Evolutionary conservation across 2,113 vertebrate species (phyloP).

Genomic region (Sander lucioperca): DNA sequence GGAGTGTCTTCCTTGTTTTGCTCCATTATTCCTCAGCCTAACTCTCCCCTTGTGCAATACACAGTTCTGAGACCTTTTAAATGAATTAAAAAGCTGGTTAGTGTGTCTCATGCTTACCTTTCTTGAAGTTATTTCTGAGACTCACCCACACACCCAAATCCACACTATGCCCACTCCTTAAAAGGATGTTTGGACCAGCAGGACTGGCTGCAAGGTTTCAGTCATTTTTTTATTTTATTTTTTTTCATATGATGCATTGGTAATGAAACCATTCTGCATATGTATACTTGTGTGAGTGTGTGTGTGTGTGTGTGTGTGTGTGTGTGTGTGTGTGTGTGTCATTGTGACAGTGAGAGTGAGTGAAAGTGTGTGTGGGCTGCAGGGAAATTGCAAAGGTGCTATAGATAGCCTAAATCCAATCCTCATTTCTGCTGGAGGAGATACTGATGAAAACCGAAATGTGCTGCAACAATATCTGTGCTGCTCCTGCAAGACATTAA

Average conservation of each 20-base stretch:
- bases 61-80: slow-evolving; percentile 67
- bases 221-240: slow-evolving; percentile 63
- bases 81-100: slow-evolving; percentile 67
- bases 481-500: slow-evolving; percentile 56
- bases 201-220: slow-evolving; percentile 25
- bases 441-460: slow-evolving; percentile 81
- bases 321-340: neutral
- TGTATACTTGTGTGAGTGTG: slow-evolving; percentile 6
- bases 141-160: slow-evolving; percentile 22
- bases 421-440: slow-evolving; percentile 61
- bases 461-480: slow-evolving; percentile 69
- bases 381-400: slow-evolving; percentile 58
- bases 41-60: slow-evolving; percentile 54
- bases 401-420: slow-evolving; percentile 75
- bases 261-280: slow-evolving; percentile 60
- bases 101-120: slow-evolving; percentile 36
- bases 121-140: slow-evolving; percentile 32
- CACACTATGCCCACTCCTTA: slow-evolving; percentile 16
- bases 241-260: slow-evolving; percentile 68
- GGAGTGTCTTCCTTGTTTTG: slow-evolving; percentile 59
- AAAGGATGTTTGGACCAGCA: slow-evolving; percentile 57
- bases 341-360: neutral
- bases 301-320: slow-evolving; percentile 25
- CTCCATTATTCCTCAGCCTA: slow-evolving; percentile 74
- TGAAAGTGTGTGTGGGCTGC: slow-evolving; percentile 45